Percentiles rank a stretch among this genome's conserved stretches.
Evolutionary conservation across 64 coral and sea anemone genomes (phyloP).

Genomic region (Actinia tenebrosa): DNA sequence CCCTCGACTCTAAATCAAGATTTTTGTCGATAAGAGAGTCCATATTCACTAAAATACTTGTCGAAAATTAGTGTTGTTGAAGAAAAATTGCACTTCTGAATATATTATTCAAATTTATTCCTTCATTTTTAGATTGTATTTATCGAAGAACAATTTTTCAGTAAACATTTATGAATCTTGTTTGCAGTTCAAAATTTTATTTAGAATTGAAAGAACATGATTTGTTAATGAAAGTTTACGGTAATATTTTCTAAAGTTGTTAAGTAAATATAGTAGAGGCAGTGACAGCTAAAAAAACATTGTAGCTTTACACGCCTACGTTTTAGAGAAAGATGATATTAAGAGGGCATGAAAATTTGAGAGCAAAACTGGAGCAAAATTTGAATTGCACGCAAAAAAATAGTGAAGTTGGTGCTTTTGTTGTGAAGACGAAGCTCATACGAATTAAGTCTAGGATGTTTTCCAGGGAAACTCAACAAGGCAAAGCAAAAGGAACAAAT

Average conservation of each 20-base stretch:
- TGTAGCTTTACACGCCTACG: neutral
- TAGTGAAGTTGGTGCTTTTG: neutral
- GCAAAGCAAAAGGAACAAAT: neutral
- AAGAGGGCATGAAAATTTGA: no score
- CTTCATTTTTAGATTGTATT: neutral
- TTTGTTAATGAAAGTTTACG: neutral
- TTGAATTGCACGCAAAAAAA: neutral
- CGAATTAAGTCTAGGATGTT: neutral
- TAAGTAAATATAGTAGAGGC: neutral
- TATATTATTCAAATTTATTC: neutral
- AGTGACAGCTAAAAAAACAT: neutral
- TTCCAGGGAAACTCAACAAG: neutral
- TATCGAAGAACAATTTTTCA: neutral
- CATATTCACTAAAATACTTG: no score
- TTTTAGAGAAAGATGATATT: no score
- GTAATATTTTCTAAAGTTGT: neutral
- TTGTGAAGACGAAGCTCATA: neutral
- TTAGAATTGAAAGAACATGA: neutral
- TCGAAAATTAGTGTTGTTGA: no score
- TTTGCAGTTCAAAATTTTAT: neutral
- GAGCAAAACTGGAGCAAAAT: neutral
- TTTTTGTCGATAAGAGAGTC: no score
- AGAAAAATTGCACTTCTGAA: neutral
- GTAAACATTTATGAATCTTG: neutral
- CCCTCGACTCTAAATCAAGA: no score